Conservation (phyloP, 2,797 vertebrate species). For the Rhadinocentrus ornatus region DNA sequence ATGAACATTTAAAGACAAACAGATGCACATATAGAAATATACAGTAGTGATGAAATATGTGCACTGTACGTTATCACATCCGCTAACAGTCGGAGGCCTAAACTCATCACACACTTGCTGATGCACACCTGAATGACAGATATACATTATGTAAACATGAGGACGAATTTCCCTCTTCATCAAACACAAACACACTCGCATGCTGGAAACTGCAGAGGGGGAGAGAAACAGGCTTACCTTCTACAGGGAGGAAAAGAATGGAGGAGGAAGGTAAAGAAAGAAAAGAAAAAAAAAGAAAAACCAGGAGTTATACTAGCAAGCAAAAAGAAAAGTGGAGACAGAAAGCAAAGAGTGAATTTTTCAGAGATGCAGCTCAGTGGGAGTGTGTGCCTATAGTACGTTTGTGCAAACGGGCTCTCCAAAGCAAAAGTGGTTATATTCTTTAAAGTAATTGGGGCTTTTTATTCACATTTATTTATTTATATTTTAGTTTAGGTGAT, state of each 20-base stretch:
- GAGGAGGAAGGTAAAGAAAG: conserved; percentile 85
- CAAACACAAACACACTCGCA: conserved; percentile 80
- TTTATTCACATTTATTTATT: background rate
- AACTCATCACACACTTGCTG: conserved; percentile 62
- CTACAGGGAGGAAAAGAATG: conserved; percentile 93
- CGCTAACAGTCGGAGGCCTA: conserved; percentile 54
- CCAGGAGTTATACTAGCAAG: conserved; percentile 83
- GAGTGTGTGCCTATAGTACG: conserved; percentile 22
- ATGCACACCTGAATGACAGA: conserved; percentile 56
- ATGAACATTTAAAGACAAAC: conserved; percentile 59
- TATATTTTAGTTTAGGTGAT: background rate
- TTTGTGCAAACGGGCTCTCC: conserved; percentile 38
- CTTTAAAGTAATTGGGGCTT: conserved; percentile 6
- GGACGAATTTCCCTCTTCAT: conserved; percentile 56
- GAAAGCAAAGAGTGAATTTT: conserved; percentile 67
- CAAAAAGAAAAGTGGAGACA: conserved; percentile 76
- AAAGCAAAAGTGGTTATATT: conserved; percentile 27
- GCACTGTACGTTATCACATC: conserved; percentile 43
- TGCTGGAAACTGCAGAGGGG: conserved; percentile 84
- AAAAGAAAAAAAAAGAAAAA: conserved; percentile 79
- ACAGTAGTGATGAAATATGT: conserved; percentile 46
- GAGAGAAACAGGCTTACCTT: conserved; percentile 94
- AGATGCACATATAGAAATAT: conserved; percentile 52
- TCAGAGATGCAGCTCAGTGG: conserved; percentile 45
- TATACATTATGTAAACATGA: conserved; percentile 60